phyloP scores from a whole-genome alignment of 2,888 invertebrate species.

The Eupithecia subfuscata region DNA sequence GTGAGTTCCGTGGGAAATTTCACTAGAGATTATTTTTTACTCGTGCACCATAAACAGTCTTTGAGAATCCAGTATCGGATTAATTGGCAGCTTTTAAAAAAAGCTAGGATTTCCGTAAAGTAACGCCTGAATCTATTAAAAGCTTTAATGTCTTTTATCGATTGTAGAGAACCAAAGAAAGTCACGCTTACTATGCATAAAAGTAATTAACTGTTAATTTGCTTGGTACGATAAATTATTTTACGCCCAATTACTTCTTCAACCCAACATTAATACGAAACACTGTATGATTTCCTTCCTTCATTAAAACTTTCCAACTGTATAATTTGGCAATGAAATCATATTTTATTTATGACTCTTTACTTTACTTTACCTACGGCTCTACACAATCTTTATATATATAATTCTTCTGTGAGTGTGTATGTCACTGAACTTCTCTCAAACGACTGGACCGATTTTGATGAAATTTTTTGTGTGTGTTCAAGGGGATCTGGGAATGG shows the following conservation, averaged over 20 bases:
- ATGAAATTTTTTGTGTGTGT: no score
- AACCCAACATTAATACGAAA: slow-evolving; percentile 10
- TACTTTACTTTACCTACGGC: not conserved
- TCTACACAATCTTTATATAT: slow-evolving; percentile 23
- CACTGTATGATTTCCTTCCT: slow-evolving; percentile 17
- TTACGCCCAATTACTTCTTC: slow-evolving; percentile 7
- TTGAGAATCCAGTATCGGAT: not conserved
- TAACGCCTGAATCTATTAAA: no score
- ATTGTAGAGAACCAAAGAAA: not conserved
- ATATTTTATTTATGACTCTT: slow-evolving; percentile 14
- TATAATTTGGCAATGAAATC: slow-evolving; percentile 15
- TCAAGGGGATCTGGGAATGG: no score
- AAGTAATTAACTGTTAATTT: slow-evolving; percentile 4
- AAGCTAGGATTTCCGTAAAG: no score
- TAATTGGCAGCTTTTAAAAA: not conserved
- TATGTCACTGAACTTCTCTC: no score
- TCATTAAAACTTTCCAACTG: slow-evolving; percentile 19
- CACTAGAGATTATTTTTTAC: slow-evolving; percentile 43
- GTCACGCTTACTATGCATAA: not conserved
- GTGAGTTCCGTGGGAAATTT: slow-evolving; percentile 43
- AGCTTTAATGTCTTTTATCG: not conserved
- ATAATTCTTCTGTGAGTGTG: no score
- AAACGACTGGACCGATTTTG: no score
- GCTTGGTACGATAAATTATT: slow-evolving; percentile 4
- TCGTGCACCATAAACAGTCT: slow-evolving; percentile 15